Percentiles rank a stretch among this genome's conserved stretches.
Evolutionary conservation across 2,797 vertebrate genomes (phyloP).

Genomic region (Silurus aristotelis): DNA sequence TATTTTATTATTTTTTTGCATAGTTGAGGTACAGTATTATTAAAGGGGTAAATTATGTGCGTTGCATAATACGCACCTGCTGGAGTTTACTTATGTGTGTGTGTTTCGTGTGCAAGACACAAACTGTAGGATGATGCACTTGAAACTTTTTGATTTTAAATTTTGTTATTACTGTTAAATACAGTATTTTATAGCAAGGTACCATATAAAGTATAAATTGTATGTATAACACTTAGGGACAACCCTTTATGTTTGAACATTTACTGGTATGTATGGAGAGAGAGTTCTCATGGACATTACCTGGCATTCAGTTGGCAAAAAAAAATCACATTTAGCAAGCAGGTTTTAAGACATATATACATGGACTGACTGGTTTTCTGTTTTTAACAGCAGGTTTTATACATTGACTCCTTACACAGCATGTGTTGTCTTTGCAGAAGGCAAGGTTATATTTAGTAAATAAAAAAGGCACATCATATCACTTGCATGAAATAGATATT

Average conservation of each 20-base stretch:
- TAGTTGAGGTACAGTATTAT: slow-evolving; percentile 1
- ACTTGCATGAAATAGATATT: background rate
- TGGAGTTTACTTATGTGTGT: background rate
- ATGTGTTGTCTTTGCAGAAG: background rate
- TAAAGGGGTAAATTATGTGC: slow-evolving; percentile 9
- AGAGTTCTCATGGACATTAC: background rate
- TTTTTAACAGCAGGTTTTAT: background rate
- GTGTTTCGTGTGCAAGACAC: background rate
- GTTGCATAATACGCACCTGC: background rate
- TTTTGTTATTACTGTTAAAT: background rate
- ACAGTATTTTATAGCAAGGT: background rate
- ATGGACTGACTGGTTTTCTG: background rate
- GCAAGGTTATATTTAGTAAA: background rate
- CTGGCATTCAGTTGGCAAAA: background rate
- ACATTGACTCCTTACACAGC: background rate
- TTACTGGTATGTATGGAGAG: too few relatives aligned
- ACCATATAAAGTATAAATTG: background rate
- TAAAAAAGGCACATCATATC: background rate
- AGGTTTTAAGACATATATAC: background rate
- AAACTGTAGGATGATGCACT: background rate
- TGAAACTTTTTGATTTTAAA: background rate
- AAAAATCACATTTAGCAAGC: background rate
- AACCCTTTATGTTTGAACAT: background rate
- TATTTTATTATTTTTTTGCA: slow-evolving; percentile 10
- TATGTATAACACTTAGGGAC: too few relatives aligned